phyloP scores from a whole-genome alignment of 2,113 vertebrate species.

The Choloepus hoffmanni region DNA sequence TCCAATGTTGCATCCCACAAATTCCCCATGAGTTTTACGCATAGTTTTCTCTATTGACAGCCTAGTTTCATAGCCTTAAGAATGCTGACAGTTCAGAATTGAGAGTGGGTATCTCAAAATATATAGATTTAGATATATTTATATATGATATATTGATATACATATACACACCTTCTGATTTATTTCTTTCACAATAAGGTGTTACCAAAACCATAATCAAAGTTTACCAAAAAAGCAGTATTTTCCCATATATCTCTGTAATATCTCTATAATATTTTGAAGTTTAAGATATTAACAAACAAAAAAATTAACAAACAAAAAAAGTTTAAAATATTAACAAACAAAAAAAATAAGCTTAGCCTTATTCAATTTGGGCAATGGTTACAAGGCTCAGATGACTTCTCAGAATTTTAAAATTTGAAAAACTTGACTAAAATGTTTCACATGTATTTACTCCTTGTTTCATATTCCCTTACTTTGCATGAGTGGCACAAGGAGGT shows the following conservation, averaged over 20 bases:
- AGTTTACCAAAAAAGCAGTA: fast-evolving
- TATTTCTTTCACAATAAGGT: too few relatives aligned
- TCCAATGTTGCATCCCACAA: fast-evolving
- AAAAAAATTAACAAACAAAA: neutral
- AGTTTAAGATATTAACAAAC: neutral
- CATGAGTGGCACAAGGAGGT: fast-evolving
- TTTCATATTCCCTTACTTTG: fast-evolving
- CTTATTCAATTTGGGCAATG: too few relatives aligned
- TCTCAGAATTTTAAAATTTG: neutral
- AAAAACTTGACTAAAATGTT: too few relatives aligned
- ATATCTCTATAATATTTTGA: neutral
- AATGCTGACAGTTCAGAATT: fast-evolving
- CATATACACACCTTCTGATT: neutral
- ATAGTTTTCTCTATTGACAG: fast-evolving
- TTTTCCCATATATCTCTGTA: neutral
- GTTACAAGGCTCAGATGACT: neutral
- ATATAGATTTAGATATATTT: fast-evolving
- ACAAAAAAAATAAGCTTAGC: neutral
- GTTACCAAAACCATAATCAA: neutral
- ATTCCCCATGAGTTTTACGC: neutral
- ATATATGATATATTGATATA: too few relatives aligned
- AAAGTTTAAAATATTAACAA: neutral
- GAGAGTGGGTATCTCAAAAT: too few relatives aligned
- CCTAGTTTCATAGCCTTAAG: neutral
- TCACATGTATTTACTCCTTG: neutral